A percentile compares a stretch with the other conserved stretches of the same genome.
phyloP scores from a whole-genome alignment of 2,113 vertebrate genomes.

The Gobiocypris rarus region DNA sequence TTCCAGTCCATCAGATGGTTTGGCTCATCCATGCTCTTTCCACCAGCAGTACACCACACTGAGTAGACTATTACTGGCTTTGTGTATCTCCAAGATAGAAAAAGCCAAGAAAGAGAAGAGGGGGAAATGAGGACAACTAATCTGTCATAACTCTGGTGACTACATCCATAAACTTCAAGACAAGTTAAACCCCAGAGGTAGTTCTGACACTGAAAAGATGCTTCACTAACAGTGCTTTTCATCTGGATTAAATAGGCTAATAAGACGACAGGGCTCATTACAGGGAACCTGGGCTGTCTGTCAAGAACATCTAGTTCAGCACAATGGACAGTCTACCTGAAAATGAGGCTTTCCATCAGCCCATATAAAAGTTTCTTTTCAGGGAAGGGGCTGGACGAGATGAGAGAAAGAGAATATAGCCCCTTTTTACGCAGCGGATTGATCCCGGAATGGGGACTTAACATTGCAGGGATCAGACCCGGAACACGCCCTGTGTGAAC shows the following conservation, averaged over 20 bases:
- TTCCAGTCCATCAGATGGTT: constrained; percentile 7
- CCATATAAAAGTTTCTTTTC: neutral
- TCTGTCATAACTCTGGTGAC: neutral
- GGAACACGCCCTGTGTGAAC: no score
- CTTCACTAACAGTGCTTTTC: neutral
- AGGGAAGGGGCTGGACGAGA: neutral
- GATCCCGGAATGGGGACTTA: no score
- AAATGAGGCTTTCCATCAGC: neutral
- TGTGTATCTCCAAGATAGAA: neutral
- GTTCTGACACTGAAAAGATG: neutral
- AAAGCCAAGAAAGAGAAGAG: neutral
- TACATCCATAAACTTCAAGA: constrained; percentile 8
- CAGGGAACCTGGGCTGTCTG: neutral
- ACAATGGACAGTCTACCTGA: neutral
- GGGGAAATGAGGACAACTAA: neutral
- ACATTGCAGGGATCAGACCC: no score
- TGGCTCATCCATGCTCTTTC: constrained; percentile 4
- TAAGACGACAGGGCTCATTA: constrained; percentile 15
- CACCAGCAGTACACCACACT: neutral
- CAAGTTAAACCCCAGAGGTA: neutral
- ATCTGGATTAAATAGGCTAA: constrained; percentile 13
- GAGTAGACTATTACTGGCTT: neutral
- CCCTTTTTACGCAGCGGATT: no score
- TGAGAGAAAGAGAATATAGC: neutral
- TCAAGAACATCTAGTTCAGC: constrained; percentile 1